Evolutionary conservation across 2,888 invertebrate species (phyloP).

Genomic region (Folsomia candida): DNA sequence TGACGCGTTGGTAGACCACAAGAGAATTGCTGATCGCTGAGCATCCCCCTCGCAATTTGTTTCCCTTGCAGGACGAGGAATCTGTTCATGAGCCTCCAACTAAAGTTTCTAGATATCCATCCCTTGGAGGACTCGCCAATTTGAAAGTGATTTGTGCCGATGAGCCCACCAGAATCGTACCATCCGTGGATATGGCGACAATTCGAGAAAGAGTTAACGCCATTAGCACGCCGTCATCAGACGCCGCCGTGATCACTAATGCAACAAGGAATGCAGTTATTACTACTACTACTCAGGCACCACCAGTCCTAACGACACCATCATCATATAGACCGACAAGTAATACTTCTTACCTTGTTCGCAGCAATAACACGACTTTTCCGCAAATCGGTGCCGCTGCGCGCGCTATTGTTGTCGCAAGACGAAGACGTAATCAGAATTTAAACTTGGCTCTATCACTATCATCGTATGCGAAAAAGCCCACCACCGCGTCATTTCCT

Average conservation of each 20-base stretch:
- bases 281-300: not conserved
- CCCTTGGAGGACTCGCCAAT: constrained; percentile 7
- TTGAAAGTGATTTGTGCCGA: not conserved
- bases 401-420: not conserved
- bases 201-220: not conserved
- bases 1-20: constrained; percentile 10
- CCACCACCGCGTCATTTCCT: not conserved
- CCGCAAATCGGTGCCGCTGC: not conserved
- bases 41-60: not conserved
- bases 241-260: not conserved
- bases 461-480: not conserved
- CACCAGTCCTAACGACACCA: not conserved
- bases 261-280: not conserved
- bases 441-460: not conserved
- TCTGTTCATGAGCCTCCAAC: constrained; percentile 26
- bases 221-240: not conserved
- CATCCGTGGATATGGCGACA: not conserved
- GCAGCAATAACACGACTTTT: not conserved
- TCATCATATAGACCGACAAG: not conserved
- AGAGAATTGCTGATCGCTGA: not conserved
- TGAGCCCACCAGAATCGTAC: too few relatives aligned
- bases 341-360: not conserved
- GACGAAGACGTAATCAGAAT: not conserved
- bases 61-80: constrained; percentile 27
- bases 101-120: constrained; percentile 19